Evolutionary conservation across 2,888 invertebrate genomes (phyloP).

Genomic region (Malthinus flaveolus): DNA sequence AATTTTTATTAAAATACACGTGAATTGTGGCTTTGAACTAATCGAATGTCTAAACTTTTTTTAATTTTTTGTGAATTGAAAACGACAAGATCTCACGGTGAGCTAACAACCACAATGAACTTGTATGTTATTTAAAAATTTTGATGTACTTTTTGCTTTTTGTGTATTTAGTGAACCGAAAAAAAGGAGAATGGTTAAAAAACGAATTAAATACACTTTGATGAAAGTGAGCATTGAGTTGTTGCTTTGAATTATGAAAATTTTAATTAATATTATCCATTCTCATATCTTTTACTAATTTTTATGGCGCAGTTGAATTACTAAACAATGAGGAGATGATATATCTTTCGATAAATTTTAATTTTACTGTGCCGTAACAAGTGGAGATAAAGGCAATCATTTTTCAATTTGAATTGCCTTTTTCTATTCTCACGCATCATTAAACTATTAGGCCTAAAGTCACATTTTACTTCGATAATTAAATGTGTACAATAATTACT

Average conservation of each 20-base stretch:
- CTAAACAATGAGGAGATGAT: too few species aligned
- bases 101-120: conserved; percentile 15
- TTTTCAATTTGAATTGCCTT: too few species aligned
- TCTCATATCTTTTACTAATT: conserved; percentile 15
- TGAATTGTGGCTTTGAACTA: conserved; percentile 7
- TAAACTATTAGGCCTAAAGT: too few species aligned
- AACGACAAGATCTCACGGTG: not conserved
- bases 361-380: too few species aligned
- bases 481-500: too few species aligned
- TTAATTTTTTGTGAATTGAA: too few species aligned
- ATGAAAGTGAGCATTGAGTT: conserved; percentile 33
- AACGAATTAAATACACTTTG: conserved; percentile 12
- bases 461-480: too few species aligned
- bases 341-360: too few species aligned
- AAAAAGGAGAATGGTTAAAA: conserved; percentile 24
- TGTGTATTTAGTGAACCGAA: conserved; percentile 19
- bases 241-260: conserved; percentile 16
- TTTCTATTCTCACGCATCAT: too few species aligned
- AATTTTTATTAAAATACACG: conserved; percentile 15
- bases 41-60: not conserved
- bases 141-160: conserved; percentile 23
- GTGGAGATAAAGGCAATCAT: too few species aligned
- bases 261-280: conserved; percentile 22
- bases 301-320: too few species aligned
- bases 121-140: conserved; percentile 17